A percentile compares a stretch with the other conserved stretches of the same genome.
Evolutionary conservation across 2,888 invertebrate genomes (phyloP).

Genomic region (Acronicta alni): DNA sequence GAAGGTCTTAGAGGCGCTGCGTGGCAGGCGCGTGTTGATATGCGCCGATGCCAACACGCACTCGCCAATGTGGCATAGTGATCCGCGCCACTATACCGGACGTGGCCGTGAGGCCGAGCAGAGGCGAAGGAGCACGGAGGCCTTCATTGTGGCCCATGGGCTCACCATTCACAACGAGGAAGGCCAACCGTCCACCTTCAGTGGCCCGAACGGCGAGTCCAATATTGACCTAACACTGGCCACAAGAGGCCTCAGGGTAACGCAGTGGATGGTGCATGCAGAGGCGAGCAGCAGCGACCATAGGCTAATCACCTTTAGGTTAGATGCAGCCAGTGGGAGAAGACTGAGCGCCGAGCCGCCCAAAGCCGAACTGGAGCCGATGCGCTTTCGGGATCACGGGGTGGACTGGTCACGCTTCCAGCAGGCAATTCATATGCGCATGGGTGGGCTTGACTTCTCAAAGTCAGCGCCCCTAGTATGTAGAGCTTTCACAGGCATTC

Average conservation of each 20-base stretch:
- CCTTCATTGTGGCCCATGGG: not conserved
- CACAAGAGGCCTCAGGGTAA: constrained; percentile 24
- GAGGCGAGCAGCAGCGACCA: constrained; percentile 42
- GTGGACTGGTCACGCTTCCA: constrained; percentile 1
- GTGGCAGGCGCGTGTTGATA: constrained; percentile 11
- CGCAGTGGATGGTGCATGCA: constrained; percentile 36
- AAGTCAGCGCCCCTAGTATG: not conserved
- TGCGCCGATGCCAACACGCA: constrained; percentile 55
- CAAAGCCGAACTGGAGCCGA: not conserved
- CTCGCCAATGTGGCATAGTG: constrained; percentile 56
- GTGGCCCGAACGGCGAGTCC: constrained; percentile 33
- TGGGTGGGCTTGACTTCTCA: not conserved
- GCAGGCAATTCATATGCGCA: not conserved
- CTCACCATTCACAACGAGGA: not conserved
- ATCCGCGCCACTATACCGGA: constrained; percentile 37
- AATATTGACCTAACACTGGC: constrained; percentile 44
- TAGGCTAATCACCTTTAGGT: constrained; percentile 22
- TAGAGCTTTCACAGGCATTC: not conserved
- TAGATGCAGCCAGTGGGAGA: not conserved
- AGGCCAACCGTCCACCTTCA: constrained; percentile 33
- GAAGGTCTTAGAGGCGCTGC: constrained; percentile 17
- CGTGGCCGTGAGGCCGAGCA: constrained; percentile 19
- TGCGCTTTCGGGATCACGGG: not conserved
- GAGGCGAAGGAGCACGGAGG: not conserved
- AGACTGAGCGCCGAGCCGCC: not conserved